These are phyloP conservation scores for Acleris cristana DNA, from an alignment of 2,888 invertebrate species.

Conservation along the genomic window DNA sequence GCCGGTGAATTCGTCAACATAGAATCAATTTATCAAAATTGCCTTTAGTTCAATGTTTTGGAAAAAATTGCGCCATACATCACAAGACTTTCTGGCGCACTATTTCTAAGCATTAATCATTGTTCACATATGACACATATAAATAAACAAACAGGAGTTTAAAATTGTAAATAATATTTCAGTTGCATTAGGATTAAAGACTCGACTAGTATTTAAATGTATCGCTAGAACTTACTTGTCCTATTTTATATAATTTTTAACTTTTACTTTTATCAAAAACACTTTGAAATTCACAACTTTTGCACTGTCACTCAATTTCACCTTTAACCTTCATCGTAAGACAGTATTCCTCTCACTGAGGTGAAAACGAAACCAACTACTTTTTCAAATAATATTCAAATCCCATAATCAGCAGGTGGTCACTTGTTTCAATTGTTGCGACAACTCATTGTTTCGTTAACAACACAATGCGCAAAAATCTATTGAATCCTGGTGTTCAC, in stretches of 20 bases:
- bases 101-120: too few relatives aligned
- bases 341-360: constrained; percentile 57
- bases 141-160: too few relatives aligned
- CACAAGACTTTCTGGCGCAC: too few relatives aligned
- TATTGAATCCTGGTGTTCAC: constrained; percentile 56
- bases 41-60: too few relatives aligned
- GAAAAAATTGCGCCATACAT: too few relatives aligned
- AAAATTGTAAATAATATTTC: too few relatives aligned
- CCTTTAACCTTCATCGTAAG: constrained; percentile 52
- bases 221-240: not conserved
- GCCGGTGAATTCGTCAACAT: too few relatives aligned
- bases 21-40: too few relatives aligned
- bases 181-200: too few relatives aligned
- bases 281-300: constrained; percentile 11
- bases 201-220: too few relatives aligned
- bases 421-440: constrained; percentile 57
- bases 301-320: constrained; percentile 44
- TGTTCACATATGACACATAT: too few relatives aligned
- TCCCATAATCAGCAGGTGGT: constrained; percentile 70
- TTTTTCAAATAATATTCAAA: constrained; percentile 73
- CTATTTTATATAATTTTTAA: not conserved
- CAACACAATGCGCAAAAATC: constrained; percentile 39
- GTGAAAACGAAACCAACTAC: constrained; percentile 63
- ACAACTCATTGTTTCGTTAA: constrained; percentile 39
- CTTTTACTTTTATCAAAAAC: not conserved